These are phyloP conservation scores for Heliconius cydno DNA, from an alignment of 2,888 invertebrate species.

Conservation along the genomic window DNA sequence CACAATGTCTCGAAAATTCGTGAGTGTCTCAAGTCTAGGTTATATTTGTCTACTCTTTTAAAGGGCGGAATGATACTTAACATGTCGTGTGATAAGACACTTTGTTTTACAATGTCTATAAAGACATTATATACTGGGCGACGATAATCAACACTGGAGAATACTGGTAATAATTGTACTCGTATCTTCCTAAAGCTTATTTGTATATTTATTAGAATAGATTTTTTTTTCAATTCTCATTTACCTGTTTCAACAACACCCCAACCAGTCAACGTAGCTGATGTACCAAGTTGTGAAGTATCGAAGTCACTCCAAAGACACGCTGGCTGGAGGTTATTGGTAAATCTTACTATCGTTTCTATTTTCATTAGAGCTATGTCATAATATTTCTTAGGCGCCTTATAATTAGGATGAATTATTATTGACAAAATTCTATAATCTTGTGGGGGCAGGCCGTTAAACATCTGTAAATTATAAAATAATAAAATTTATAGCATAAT, in stretches of 20 bases:
- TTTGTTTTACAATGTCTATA: not conserved
- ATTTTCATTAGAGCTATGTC: slow-evolving; percentile 56
- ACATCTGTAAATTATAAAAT: not conserved
- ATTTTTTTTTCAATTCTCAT: not conserved
- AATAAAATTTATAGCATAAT: not conserved
- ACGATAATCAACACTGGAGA: too few relatives aligned
- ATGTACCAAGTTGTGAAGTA: slow-evolving; percentile 43
- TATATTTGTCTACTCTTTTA: too few relatives aligned
- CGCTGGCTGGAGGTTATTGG: slow-evolving; percentile 50
- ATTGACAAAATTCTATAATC: slow-evolving; percentile 51
- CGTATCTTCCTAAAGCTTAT: too few relatives aligned
- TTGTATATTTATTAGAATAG: too few relatives aligned
- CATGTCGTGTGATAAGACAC: not conserved
- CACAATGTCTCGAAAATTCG: not conserved
- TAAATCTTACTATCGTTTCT: slow-evolving; percentile 42
- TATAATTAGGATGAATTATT: slow-evolving; percentile 51
- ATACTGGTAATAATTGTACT: too few relatives aligned
- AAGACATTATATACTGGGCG: too few relatives aligned
- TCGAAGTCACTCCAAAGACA: slow-evolving; percentile 51
- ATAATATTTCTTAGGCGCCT: slow-evolving; percentile 52
- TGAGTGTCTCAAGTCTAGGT: too few relatives aligned
- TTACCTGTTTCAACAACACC: slow-evolving; percentile 52
- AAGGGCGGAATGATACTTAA: too few relatives aligned
- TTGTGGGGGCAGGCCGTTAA: slow-evolving; percentile 11
- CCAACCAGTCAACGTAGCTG: slow-evolving; percentile 54